A percentile compares a stretch with the other conserved stretches of the same genome.
These are phyloP conservation scores for Aselliscus stoliczkanus DNA, from an alignment of 2,797 vertebrate species.

Conservation along the genomic window DNA sequence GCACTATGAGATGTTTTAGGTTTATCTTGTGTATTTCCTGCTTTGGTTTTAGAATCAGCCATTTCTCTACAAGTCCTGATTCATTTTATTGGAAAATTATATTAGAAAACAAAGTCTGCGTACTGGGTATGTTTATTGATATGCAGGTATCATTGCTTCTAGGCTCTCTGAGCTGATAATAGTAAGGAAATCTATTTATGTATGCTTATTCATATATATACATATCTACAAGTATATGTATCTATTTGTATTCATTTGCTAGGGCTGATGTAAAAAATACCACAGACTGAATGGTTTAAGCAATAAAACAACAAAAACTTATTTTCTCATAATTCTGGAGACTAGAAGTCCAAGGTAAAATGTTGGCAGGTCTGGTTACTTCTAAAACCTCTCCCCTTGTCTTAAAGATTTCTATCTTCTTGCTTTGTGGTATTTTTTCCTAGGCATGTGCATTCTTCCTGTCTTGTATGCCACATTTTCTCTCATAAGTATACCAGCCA, in stretches of 20 bases:
- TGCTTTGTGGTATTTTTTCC: neutral
- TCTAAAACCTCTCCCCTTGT: neutral
- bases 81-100: neutral
- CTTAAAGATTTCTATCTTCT: neutral
- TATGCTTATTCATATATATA: neutral
- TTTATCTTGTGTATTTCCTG: neutral
- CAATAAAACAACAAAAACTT: neutral
- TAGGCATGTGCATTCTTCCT: neutral
- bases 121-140: neutral
- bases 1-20: neutral
- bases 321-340: neutral
- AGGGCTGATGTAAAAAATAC: neutral
- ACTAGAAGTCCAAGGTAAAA: neutral
- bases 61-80: neutral
- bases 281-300: neutral
- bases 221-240: neutral
- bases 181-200: neutral
- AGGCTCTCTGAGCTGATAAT: neutral
- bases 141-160: neutral
- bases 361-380: neutral
- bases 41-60: neutral
- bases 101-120: neutral
- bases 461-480: too few species aligned
- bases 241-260: neutral
- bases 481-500: neutral